These are phyloP conservation scores for Globia sparganii DNA, from an alignment of 2,888 invertebrate species.

Conservation along the genomic window DNA sequence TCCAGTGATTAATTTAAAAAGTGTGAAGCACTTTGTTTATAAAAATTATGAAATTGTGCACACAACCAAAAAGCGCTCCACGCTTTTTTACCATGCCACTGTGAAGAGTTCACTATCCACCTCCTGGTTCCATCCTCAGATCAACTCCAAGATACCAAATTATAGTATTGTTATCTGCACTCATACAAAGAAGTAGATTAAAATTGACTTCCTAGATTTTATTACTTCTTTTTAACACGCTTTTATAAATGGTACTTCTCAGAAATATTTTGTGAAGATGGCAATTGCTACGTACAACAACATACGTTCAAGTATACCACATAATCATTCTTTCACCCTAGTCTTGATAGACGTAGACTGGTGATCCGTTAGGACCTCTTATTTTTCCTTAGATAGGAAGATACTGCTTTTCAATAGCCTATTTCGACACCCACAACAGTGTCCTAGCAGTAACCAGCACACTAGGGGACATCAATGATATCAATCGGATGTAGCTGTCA, in stretches of 20 bases:
- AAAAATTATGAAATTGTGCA: not conserved
- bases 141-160: not conserved
- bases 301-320: not conserved
- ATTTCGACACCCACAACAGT: not conserved
- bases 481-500: too few relatives aligned
- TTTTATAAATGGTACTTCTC: not conserved
- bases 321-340: not conserved
- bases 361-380: not conserved
- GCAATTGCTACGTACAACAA: not conserved
- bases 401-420: not conserved
- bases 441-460: too few relatives aligned
- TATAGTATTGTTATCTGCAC: too few relatives aligned
- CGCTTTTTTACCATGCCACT: not conserved
- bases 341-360: not conserved
- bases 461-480: not conserved
- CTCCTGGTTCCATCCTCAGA: not conserved
- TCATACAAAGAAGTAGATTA: too few relatives aligned
- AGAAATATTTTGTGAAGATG: not conserved
- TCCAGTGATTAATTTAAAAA: too few relatives aligned
- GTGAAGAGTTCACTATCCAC: not conserved
- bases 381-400: not conserved
- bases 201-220: too few relatives aligned
- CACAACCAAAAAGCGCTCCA: not conserved
- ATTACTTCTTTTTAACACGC: too few relatives aligned
- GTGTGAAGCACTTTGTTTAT: not conserved